These are phyloP conservation scores for Acridotheres tristis DNA, from an alignment of 2,797 vertebrate genomes.

Conservation along the genomic window DNA sequence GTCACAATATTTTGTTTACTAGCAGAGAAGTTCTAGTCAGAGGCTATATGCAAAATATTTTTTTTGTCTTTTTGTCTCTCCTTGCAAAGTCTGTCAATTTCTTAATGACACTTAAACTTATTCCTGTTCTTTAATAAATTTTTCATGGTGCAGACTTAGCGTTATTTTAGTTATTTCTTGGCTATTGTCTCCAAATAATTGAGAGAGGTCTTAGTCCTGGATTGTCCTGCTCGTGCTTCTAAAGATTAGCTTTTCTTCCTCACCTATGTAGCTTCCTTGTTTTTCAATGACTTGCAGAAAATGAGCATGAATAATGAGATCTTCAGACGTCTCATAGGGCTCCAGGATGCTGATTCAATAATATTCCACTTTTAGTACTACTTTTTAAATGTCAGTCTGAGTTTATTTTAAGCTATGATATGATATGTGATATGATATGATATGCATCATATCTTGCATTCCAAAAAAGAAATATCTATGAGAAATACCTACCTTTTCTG, in stretches of 20 bases:
- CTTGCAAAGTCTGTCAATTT: background rate
- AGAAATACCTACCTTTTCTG: background rate
- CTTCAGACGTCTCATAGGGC: background rate
- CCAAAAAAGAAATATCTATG: background rate
- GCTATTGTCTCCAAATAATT: background rate
- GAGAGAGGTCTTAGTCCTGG: background rate
- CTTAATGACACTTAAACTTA: background rate
- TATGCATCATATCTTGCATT: background rate
- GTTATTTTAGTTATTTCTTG: background rate
- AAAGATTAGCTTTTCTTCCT: background rate
- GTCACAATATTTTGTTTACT: background rate
- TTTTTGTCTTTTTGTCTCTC: background rate
- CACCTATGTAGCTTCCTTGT: background rate
- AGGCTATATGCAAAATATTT: background rate
- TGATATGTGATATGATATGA: background rate
- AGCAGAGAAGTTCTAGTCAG: background rate
- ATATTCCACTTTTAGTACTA: background rate
- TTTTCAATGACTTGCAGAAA: background rate
- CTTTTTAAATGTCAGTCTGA: background rate
- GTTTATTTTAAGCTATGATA: background rate
- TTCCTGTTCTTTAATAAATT: background rate
- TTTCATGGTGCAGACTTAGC: background rate
- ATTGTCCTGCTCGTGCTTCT: background rate
- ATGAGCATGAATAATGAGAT: background rate
- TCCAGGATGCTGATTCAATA: background rate